Conservation (phyloP, 1,140 invertebrate species). For the Daktulosphaira vitifoliae region DNA sequence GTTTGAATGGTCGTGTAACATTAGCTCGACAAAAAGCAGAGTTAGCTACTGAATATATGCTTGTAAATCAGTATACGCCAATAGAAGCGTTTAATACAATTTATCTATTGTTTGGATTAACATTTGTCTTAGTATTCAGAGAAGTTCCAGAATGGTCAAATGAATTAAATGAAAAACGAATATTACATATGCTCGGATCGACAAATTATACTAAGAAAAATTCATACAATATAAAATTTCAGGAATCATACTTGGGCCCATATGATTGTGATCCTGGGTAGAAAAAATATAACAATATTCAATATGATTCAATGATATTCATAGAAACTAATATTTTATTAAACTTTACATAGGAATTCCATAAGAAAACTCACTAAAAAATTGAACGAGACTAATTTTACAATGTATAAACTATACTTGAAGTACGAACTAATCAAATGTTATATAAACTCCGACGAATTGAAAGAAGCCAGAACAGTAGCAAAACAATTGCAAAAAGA, state of each 20-base stretch:
- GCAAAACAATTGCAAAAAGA: background rate
- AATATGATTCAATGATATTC: too few species aligned
- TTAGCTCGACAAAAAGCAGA: background rate
- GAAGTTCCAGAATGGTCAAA: background rate
- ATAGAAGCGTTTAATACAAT: background rate
- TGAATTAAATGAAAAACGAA: background rate
- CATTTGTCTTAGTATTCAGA: background rate
- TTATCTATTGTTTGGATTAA: background rate
- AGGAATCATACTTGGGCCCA: background rate
- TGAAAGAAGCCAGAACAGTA: background rate
- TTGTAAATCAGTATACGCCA: background rate
- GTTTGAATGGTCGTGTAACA: background rate
- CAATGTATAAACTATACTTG: background rate
- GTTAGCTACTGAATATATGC: background rate
- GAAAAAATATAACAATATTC: too few species aligned
- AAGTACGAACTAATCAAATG: constrained; percentile 11
- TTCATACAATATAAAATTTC: background rate
- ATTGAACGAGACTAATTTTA: background rate
- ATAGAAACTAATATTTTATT: background rate
- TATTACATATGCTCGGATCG: constrained; percentile 5
- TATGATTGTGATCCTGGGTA: background rate
- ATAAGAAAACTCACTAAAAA: background rate
- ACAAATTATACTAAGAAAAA: background rate
- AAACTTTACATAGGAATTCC: background rate
- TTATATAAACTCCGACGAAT: background rate